Percentiles rank a stretch among this genome's conserved stretches.
Conservation (phyloP, 35 echinoderm and acorn worm species). For the Lytechinus variegatus region DNA sequence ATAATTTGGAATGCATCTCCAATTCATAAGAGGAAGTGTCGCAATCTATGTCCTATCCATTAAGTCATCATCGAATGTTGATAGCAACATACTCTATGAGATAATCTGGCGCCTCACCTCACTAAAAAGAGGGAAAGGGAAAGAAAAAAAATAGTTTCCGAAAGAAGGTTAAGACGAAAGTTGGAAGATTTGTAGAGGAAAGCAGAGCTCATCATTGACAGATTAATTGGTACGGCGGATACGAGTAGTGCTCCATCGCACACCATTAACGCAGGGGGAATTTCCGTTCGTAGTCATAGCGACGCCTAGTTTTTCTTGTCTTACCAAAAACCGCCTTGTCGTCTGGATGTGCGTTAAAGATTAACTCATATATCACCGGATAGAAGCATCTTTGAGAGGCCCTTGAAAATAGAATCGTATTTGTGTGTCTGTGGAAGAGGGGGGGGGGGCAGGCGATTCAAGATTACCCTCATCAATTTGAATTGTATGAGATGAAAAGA, state of each 20-base stretch:
- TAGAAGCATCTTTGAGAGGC: not conserved
- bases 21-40: not conserved
- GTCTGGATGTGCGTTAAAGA: not conserved
- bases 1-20: not conserved
- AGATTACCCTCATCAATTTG: not conserved
- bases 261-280: not conserved
- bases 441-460: not conserved
- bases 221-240: not conserved
- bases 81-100: not conserved
- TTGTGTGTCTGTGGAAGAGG: not conserved
- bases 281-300: constrained; percentile 1
- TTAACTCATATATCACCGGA: not conserved
- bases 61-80: not conserved
- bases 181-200: not conserved
- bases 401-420: not conserved
- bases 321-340: not conserved
- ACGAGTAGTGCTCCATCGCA: not conserved
- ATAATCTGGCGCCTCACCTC: not conserved
- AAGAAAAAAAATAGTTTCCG: not conserved
- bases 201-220: not conserved
- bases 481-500: not conserved
- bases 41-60: not conserved
- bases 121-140: not conserved
- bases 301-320: not conserved
- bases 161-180: not conserved